Percentiles rank a stretch among this genome's conserved stretches.
phyloP scores from a whole-genome alignment of 2,113 vertebrate genomes.

The Brachypodius melanocephalos region DNA sequence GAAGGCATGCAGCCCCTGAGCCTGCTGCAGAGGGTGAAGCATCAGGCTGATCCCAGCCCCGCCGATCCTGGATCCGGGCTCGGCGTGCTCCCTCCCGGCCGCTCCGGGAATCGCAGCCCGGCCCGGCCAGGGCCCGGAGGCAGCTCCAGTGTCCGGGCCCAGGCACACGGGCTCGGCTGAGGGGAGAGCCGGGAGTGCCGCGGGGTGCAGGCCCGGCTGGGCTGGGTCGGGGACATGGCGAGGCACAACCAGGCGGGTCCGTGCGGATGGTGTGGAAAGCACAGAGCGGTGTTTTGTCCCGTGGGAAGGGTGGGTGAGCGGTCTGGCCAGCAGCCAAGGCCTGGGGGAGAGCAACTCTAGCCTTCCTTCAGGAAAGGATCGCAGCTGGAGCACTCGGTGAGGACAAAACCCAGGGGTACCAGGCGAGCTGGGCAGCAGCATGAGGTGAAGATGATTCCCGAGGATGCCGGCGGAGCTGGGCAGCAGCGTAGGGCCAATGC shows the following conservation, averaged over 20 bases:
- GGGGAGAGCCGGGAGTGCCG: background rate
- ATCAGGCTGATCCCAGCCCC: rapidly evolving
- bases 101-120: background rate
- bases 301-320: background rate
- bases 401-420: background rate
- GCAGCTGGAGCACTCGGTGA: background rate
- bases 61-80: background rate
- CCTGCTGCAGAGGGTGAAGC: background rate
- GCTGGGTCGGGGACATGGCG: background rate
- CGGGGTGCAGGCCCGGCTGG: background rate
- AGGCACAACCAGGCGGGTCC: background rate
- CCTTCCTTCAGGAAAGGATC: rapidly evolving
- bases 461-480: background rate
- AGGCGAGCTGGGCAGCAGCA: background rate
- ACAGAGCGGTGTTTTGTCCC: rapidly evolving
- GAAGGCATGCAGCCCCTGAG: background rate
- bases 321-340: background rate
- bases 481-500: rapidly evolving
- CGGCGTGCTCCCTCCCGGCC: conserved; percentile 18
- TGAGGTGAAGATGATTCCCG: background rate
- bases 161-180: background rate
- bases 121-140: background rate
- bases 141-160: too few species aligned
- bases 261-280: background rate
- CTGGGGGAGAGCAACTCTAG: rapidly evolving